phyloP scores from a whole-genome alignment of 1,140 invertebrate species.

The Hypsibius dujardini region DNA sequence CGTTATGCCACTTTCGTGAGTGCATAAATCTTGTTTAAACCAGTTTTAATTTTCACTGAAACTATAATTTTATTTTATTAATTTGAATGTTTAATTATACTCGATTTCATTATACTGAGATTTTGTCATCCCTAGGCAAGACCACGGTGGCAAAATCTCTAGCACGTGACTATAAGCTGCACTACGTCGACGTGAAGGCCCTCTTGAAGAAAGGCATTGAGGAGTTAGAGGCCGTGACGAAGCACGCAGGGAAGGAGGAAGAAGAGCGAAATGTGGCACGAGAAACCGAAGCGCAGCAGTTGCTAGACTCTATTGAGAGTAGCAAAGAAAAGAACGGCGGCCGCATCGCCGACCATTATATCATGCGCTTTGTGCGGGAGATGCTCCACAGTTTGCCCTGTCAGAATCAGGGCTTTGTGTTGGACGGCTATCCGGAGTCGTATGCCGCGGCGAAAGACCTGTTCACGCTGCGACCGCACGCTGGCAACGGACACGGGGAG shows the following conservation, averaged over 20 bases:
- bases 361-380: neutral
- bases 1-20: no score
- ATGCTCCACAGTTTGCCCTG: neutral
- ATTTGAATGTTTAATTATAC: no score
- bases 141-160: neutral
- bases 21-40: no score
- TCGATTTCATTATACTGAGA: no score
- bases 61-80: no score
- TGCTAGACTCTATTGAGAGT: neutral
- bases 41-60: no score
- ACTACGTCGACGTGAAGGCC: neutral
- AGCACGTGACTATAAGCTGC: neutral
- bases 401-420: neutral
- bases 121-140: no score
- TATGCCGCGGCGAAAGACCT: neutral
- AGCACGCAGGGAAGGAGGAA: neutral
- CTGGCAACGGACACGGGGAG: neutral
- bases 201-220: neutral
- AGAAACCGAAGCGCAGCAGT: neutral
- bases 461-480: neutral
- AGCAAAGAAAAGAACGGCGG: neutral
- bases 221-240: neutral
- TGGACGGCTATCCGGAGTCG: conserved; percentile 4
- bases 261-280: neutral
- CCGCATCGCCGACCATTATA: neutral